Percentiles rank a stretch among this genome's conserved stretches.
Conservation (phyloP, 2,888 invertebrate species). For the Eilema griseolum region DNA sequence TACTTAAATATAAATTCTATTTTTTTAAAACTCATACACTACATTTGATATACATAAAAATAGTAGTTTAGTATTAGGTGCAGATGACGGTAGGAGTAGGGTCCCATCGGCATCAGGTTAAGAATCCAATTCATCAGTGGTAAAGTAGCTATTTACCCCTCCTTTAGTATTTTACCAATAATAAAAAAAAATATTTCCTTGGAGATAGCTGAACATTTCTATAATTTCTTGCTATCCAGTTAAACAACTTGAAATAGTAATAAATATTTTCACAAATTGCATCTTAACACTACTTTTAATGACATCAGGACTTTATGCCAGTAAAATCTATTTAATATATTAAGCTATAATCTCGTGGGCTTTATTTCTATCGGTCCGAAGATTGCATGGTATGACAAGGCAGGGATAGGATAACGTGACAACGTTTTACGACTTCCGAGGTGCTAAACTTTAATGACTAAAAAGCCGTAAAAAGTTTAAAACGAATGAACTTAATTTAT, state of each 20-base stretch:
- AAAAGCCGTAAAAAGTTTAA: constrained; percentile 18
- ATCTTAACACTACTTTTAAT: not conserved
- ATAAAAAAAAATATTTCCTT: not conserved
- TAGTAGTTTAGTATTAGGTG: no score
- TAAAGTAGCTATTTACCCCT: not conserved
- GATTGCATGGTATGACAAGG: constrained; percentile 28
- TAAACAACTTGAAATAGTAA: not conserved
- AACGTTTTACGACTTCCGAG: constrained; percentile 15
- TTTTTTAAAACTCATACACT: no score
- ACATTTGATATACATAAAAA: no score
- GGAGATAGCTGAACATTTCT: not conserved
- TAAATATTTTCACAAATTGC: not conserved
- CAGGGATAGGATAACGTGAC: constrained; percentile 27
- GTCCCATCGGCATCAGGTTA: no score
- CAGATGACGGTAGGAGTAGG: no score
- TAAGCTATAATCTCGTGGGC: not conserved
- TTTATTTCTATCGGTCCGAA: not conserved
- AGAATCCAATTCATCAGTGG: no score
- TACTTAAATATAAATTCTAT: no score
- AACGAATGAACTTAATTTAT: constrained; percentile 15
- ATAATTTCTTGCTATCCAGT: not conserved
- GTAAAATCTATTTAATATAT: not conserved
- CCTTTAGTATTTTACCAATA: not conserved
- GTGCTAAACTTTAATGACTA: constrained; percentile 21
- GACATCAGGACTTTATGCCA: not conserved